Base-by-base conservation (phyloP, 1,140 invertebrate species). In the Pseudomyrmex flavicornis region DNA sequence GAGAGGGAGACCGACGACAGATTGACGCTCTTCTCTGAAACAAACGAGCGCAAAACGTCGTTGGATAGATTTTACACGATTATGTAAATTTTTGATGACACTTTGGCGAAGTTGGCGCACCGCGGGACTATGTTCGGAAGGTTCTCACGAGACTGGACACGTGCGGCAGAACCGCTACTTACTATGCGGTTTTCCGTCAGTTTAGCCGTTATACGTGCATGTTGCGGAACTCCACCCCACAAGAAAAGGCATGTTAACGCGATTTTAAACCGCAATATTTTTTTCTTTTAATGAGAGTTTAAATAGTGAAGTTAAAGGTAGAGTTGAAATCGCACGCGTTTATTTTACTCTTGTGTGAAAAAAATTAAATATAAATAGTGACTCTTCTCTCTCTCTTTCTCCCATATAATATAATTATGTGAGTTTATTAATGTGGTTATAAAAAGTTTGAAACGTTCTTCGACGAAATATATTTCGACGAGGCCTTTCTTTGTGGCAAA, bases 71-170 rank as follows among this genome's bases (percentile, higher is more conserved):
- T 85, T 82, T 85, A 75, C 58, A 26, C 62, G 75, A 61, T 82
- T 82, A 85, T 86, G 83, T 59, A 85, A 86, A 86, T 74, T 85
- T 82, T 79, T 69, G 12, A 63, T 22, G 35, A 46, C 74, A 44
- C 20, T 26, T 52, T 15, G 58, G 50, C 62, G 35, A 86, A 86
- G 69, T 82, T 72, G 56, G 56, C 44, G 69, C 35, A 56, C 35
- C 61, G 58, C 69, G 68, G 26, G 52, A 48, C 35, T 73, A 10
- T 61, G 69, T 66, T 44, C 65, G 56, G n/a, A 13, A 12, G 8
- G 52, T 12, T 8, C 56, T 74, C 56, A 69, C 68, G 69, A 80
- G 73, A 86, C 84, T 86, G 76, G 76, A 85, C 83, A 86, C 83
- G 83, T 86, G 79, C 85, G 20, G 62, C 59, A 50, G 65, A 54